phyloP scores from a whole-genome alignment of 2,888 invertebrate genomes.

The Caenorhabditis sp. region DNA sequence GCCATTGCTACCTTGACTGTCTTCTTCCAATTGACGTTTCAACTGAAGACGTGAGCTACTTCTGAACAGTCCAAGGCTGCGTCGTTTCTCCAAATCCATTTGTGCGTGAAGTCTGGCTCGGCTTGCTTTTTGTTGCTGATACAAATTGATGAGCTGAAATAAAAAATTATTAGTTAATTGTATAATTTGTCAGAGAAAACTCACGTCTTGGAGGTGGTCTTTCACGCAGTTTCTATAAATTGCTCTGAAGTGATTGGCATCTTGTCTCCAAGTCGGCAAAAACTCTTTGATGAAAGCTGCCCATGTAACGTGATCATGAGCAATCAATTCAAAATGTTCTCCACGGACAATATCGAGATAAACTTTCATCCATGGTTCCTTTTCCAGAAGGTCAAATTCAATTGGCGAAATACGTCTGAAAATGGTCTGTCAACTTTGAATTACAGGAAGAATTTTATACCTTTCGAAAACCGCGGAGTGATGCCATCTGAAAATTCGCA shows the following conservation, averaged over 20 bases:
- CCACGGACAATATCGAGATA: background rate
- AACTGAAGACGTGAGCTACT: background rate
- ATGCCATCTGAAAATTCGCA: background rate
- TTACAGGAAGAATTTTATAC: background rate
- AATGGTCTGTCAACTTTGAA: no score
- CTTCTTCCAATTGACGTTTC: background rate
- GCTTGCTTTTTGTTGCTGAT: background rate
- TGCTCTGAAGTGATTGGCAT: no score
- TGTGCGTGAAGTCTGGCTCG: background rate
- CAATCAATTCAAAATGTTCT: conserved; percentile 1
- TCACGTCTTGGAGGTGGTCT: background rate
- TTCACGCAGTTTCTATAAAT: background rate
- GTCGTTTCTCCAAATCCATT: background rate
- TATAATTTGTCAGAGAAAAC: background rate
- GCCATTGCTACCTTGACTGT: background rate
- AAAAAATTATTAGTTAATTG: no score
- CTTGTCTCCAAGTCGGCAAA: no score
- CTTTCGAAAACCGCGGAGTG: background rate
- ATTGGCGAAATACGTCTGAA: background rate
- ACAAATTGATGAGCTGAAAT: background rate
- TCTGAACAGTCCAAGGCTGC: background rate
- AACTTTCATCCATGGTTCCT: background rate
- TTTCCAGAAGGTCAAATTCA: background rate
- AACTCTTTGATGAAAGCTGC: background rate
- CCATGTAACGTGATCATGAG: background rate